A percentile compares a stretch with the other conserved stretches of the same genome.
Evolutionary conservation across 2,797 vertebrate genomes (phyloP).

Genomic region (Vipera latastei): DNA sequence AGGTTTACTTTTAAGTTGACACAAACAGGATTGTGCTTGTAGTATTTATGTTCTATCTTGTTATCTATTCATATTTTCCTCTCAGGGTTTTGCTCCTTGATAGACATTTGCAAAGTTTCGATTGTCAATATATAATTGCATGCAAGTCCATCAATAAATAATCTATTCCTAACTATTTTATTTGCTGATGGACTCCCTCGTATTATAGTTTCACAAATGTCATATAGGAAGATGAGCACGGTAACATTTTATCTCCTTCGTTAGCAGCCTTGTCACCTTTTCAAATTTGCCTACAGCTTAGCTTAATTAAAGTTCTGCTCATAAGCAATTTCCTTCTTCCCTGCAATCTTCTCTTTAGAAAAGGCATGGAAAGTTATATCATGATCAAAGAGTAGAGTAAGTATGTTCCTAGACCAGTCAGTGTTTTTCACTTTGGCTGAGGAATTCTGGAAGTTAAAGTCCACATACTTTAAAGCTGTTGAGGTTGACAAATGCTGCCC

Average conservation of each 20-base stretch:
- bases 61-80: not conserved
- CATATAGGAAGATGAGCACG: not conserved
- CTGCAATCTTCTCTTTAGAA: not conserved
- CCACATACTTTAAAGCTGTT: not conserved
- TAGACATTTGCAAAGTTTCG: slow-evolving; percentile 1
- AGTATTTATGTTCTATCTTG: not conserved
- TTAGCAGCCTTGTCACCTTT: slow-evolving; percentile 27
- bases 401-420: not conserved
- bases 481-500: not conserved
- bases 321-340: not conserved
- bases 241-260: slow-evolving; percentile 13
- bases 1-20: not conserved
- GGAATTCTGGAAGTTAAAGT: not conserved
- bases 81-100: not conserved
- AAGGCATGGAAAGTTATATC: not conserved
- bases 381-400: not conserved
- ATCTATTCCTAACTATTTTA: slow-evolving; percentile 14
- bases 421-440: not conserved
- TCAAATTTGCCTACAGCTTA: slow-evolving; percentile 8
- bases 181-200: slow-evolving; percentile 15
- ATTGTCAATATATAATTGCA: slow-evolving; percentile 16
- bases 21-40: not conserved
- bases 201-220: not conserved
- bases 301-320: slow-evolving; percentile 20
- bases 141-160: slow-evolving; percentile 1